Evolutionary conservation across 2,888 invertebrate species (phyloP), one percentile per base, ranked within the genome.

Genomic region (Nomada fabriciana): DNA sequence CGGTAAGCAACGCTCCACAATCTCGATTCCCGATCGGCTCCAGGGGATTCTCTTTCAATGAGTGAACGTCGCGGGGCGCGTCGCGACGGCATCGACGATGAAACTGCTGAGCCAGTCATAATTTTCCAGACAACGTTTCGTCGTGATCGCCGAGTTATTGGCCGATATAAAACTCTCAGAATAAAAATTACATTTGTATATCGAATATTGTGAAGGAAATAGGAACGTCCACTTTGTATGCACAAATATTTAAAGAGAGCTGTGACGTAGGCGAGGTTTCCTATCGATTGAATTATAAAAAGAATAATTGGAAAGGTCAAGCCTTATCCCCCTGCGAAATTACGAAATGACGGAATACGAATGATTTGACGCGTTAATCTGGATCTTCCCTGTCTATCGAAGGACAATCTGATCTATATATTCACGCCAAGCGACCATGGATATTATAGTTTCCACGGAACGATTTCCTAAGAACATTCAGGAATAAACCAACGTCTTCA

Each of bases 331-430:
- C 18, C 57, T 25, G 36, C 74, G 68, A 85, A 86, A 88, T 89
- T 88, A 86, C 86, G 72, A 71, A 76, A 78, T 80, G 85, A 85
- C 86, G 86, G 88, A 84, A 88, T 87, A 86, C 87, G 89, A 88
- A 87, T 87, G 82, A 71, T 81, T 80, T 80, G 36, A 36, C 36
- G 36, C 36, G 36, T 7, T 36, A 36, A 36, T 36, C 36, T 36
- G 7, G 36, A 36, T 36, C 36, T 7, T 85, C 5, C 36, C 36
- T 47, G 43, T 25, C n/a, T 29, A 71, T n/a, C 50, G 43, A 43
- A 53, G 55, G 43, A 7, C 57, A 5, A 18, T 15, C 10, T 43
- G 11, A 0, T 36, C 9, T 43, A 42, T 13, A 18, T 7, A 42
- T 42, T 43, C 1, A 5, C 25, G 20, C 20, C 23, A 13, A 13